Base-by-base conservation (phyloP, 2,888 invertebrate species). In the Galerucella calmariensis region DNA sequence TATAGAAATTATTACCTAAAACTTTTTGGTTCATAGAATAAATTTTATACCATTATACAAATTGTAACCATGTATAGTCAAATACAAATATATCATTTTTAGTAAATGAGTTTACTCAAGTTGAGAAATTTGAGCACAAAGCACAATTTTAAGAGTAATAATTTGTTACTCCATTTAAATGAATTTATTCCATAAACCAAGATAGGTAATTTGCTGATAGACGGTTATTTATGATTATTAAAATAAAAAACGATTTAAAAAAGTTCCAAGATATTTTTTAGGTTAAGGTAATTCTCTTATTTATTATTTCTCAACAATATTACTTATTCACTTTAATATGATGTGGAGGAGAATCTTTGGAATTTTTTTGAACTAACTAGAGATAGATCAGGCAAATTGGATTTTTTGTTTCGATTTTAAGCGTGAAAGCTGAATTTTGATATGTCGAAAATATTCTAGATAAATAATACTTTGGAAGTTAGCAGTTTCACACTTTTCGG, bases 221-320 rank as follows among this genome's bases (percentile, higher is more conserved):
- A 53, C 35, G 46, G 51, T 67, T 48, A 67, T 53, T 11, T 66
- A 66, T 48, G 20, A 27, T n/a, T 27, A 11, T 35, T n/a, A 11
- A 14, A 27, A 48, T 53, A 10, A 48, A 48, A 41, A 41, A 4
- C 14, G 16, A 27, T 67, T 67, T 67, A 67, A 67, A 67, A 67
- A 67, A 51, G 27, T 63, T 63, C 35, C 53, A 48, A 66, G 11
- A 63, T 66, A 35, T 67, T 66, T 51, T 16, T 12, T n/a, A 27
- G 51, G n/a, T 53, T 20, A 67, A 65, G 53, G n/a, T 58, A 69
- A n/a, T 35, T 63, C 10, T 59, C 56, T 58, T 59, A 67, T 67
- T 9, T 51, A 24, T 66, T 14, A 4, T 51, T 14, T 51, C 20
- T 59, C 12, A 12, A 14, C 35, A 35, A 12, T 61, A 14, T 27